Evolutionary conservation across 2,888 invertebrate species (phyloP).

Genomic region (Drosophila barbarae): DNA sequence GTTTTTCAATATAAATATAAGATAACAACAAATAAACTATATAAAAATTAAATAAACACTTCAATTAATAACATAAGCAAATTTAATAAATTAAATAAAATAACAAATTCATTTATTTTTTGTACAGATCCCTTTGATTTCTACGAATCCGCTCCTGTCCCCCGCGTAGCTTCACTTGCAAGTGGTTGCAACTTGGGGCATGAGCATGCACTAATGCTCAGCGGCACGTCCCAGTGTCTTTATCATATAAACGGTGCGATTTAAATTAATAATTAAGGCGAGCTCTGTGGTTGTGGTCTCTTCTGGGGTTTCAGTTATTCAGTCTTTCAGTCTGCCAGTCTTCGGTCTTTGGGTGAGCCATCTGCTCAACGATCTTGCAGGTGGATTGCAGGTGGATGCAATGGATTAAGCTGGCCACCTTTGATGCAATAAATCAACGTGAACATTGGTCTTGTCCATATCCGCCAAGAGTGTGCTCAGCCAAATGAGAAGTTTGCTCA

Average conservation of each 20-base stretch:
- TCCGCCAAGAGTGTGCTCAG: slow-evolving; percentile 40
- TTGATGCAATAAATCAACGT: slow-evolving; percentile 63
- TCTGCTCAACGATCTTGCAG: slow-evolving; percentile 28
- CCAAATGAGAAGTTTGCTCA: slow-evolving; percentile 53
- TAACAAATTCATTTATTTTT: not conserved
- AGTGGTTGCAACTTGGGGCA: slow-evolving; percentile 23
- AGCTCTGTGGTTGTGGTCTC: slow-evolving; percentile 27
- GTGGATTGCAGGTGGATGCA: slow-evolving; percentile 40
- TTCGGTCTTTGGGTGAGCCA: slow-evolving; percentile 16
- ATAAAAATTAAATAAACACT: too few relatives aligned
- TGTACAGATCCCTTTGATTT: not conserved
- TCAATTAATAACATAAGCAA: not conserved
- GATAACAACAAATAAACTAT: too few relatives aligned
- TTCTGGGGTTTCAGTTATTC: not conserved
- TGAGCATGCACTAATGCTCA: slow-evolving; percentile 67
- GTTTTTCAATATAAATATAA: too few relatives aligned
- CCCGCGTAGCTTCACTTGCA: not conserved
- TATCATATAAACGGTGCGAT: slow-evolving; percentile 74
- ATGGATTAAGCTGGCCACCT: slow-evolving; percentile 48
- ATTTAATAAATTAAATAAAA: not conserved
- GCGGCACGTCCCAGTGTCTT: slow-evolving; percentile 68
- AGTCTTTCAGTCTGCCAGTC: too few relatives aligned
- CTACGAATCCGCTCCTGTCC: slow-evolving; percentile 33
- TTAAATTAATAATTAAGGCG: slow-evolving; percentile 72
- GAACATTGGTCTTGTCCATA: slow-evolving; percentile 49